Conservation (phyloP, 2,888 invertebrate genomes). For the Osedax frankpressi region DNA sequence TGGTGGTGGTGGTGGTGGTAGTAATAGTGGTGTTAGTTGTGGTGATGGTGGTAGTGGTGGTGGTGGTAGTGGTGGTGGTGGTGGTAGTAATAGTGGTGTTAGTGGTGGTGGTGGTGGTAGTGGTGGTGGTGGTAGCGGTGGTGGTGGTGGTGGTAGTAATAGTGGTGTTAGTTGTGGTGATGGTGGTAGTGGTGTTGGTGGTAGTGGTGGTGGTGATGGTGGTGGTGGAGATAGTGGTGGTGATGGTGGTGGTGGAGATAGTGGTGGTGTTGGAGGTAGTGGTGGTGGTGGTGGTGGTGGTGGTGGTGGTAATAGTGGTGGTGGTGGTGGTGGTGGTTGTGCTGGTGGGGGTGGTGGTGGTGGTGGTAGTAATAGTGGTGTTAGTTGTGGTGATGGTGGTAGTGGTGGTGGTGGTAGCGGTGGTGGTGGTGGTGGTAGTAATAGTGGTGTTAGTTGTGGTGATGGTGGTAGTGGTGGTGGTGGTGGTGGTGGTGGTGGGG, state of each 20-base stretch:
- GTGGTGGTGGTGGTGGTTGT: background rate
- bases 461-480: background rate
- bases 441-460: no score
- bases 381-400: background rate
- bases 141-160: background rate
- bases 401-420: no score
- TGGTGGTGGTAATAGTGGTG: background rate
- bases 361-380: background rate
- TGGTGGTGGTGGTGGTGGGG: background rate
- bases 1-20: background rate
- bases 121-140: background rate
- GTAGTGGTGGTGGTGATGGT: background rate
- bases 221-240: background rate
- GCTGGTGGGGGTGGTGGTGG: background rate
- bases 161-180: background rate
- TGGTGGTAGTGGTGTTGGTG: background rate
- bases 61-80: background rate
- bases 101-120: background rate
- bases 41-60: background rate
- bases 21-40: background rate
- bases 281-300: background rate
- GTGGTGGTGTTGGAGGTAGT: background rate
- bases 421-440: background rate
- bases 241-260: background rate
- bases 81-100: background rate